These are phyloP conservation scores for Aurelia aurita DNA, from an alignment of 30 jellyfish, hydroid and myxozoan genomes.

Conservation along the genomic window DNA sequence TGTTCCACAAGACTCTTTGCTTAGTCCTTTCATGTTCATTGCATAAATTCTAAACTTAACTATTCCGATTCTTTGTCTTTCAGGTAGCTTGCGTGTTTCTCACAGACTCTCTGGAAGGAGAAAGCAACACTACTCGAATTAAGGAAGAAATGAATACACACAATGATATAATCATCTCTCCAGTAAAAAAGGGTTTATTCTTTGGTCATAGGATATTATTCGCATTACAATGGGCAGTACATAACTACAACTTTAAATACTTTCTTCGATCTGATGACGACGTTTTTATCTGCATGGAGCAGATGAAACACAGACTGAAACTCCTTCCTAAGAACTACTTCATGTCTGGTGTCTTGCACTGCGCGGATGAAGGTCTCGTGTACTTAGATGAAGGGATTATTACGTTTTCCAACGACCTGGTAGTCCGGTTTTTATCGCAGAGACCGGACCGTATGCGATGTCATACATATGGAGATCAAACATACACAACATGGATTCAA, in stretches of 20 bases:
- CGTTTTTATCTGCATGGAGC: conserved; percentile 74
- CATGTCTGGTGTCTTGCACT: conserved; percentile 69
- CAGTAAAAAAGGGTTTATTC: conserved; percentile 34
- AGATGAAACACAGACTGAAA: conserved; percentile 16
- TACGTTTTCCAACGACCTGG: conserved; percentile 60
- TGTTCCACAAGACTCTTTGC: background rate
- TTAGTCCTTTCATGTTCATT: background rate
- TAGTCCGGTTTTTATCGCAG: conserved; percentile 61
- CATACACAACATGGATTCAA: conserved; percentile 52
- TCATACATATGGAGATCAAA: conserved; percentile 81
- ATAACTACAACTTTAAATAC: conserved; percentile 35
- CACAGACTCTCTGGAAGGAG: conserved; percentile 32
- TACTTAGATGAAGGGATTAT: conserved; percentile 73
- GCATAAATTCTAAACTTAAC: too few species aligned
- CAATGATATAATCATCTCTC: conserved; percentile 46
- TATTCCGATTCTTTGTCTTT: background rate
- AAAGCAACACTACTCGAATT: background rate
- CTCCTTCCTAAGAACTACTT: conserved; percentile 36
- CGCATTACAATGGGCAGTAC: conserved; percentile 58
- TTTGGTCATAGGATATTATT: conserved; percentile 69
- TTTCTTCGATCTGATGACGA: conserved; percentile 77
- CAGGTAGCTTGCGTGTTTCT: conserved; percentile 13
- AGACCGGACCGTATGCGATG: conserved; percentile 57
- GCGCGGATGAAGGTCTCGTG: conserved; percentile 58
- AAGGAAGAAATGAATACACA: background rate